These are phyloP conservation scores for Aptenodytes patagonicus DNA, from an alignment of 2,113 vertebrate species.

Conservation along the genomic window DNA sequence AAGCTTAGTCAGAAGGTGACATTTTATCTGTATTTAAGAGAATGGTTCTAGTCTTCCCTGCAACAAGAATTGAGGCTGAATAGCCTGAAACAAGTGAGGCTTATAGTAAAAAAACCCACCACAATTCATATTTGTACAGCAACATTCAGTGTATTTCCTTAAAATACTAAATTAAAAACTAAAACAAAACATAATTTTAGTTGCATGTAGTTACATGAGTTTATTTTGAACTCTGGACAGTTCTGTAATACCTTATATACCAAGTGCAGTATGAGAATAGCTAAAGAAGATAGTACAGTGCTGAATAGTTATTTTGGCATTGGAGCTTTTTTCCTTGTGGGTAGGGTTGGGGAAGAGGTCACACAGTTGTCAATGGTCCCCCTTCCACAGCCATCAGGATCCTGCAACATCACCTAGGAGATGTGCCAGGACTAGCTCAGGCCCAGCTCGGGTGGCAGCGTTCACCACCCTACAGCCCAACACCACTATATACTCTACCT, in stretches of 20 bases:
- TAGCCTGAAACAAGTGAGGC: not conserved
- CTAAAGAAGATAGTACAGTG: not conserved
- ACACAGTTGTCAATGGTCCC: not conserved
- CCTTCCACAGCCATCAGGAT: not conserved
- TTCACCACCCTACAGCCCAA: not conserved
- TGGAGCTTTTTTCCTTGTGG: not conserved
- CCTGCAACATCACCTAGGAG: not conserved
- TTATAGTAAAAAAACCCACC: not conserved
- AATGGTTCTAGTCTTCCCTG: not conserved
- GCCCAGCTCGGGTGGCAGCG: not conserved
- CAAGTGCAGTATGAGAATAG: not conserved
- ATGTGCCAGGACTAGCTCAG: not conserved
- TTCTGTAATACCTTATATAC: not conserved
- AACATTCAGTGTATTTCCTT: not conserved
- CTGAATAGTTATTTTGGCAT: constrained; percentile 3
- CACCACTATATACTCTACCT: rapidly evolving
- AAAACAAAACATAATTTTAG: constrained; percentile 11
- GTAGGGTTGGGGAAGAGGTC: not conserved
- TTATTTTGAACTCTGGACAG: constrained; percentile 24
- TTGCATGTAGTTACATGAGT: constrained; percentile 4
- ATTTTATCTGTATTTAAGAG: not conserved
- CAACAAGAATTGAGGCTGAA: not conserved
- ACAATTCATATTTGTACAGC: not conserved
- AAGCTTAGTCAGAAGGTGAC: not conserved
- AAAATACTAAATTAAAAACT: constrained; percentile 34